phyloP scores from a whole-genome alignment of 2,888 invertebrate genomes.

The Lasioglossum zephyrum region DNA sequence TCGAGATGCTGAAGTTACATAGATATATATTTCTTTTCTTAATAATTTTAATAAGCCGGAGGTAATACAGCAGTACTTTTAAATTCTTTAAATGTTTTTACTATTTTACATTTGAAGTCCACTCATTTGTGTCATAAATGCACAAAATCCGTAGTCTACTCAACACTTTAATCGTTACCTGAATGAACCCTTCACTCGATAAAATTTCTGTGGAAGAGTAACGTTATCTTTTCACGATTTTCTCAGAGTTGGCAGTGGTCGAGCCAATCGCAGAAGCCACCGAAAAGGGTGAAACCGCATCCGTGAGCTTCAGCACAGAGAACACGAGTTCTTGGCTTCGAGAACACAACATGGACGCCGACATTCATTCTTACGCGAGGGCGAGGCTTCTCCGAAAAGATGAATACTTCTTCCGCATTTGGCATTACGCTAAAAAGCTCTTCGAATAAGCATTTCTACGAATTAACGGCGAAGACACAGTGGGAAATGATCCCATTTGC shows the following conservation, averaged over 20 bases:
- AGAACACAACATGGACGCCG: slow-evolving; percentile 97
- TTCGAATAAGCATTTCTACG: slow-evolving; percentile 88
- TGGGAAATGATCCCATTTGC: not conserved
- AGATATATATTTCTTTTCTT: too few species aligned
- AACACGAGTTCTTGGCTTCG: slow-evolving; percentile 97
- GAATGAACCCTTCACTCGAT: not conserved
- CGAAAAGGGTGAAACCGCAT: slow-evolving; percentile 90
- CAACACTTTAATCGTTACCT: not conserved
- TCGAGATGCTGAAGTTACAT: too few species aligned
- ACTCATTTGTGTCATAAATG: not conserved
- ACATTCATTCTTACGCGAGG: slow-evolving; percentile 95
- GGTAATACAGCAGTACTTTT: not conserved
- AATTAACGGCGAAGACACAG: slow-evolving; percentile 9
- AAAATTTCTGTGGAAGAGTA: not conserved
- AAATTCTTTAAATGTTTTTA: not conserved
- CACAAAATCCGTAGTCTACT: not conserved
- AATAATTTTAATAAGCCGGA: not conserved
- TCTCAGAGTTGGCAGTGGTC: slow-evolving; percentile 81
- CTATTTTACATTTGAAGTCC: not conserved
- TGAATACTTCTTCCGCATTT: slow-evolving; percentile 98
- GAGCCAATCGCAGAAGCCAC: slow-evolving; percentile 90
- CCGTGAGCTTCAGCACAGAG: slow-evolving; percentile 92
- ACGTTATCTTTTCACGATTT: not conserved
- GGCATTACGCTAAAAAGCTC: slow-evolving; percentile 93
- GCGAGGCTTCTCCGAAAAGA: slow-evolving; percentile 93